Base-by-base conservation (phyloP, 2,888 invertebrate species). In the Rhagophthalmus giganteus region DNA sequence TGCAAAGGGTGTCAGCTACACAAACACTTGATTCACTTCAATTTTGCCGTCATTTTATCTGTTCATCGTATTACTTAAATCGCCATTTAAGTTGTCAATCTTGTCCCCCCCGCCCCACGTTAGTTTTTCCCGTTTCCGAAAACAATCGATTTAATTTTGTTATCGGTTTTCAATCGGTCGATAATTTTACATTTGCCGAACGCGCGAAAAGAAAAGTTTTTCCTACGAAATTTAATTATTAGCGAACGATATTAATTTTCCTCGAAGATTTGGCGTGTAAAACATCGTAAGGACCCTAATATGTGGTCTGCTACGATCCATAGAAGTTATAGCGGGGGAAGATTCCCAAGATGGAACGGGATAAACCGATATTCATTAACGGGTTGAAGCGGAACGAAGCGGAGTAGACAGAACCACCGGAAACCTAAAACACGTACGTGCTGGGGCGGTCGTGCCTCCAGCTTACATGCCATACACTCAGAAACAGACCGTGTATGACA, bases 1-100 rank as follows among this genome's bases (percentile, higher is more conserved):
- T 70, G 65, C 67, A 65, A 66, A 64, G 71, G 71, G 71, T 72
- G 71, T 71, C 71, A 71, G 67, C 69, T 65, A 67, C 71, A 72
- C 70, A 71, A 70, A 70, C 69, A 69, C 69, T 69, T 65, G 67
- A 68, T 68, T 68, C 67, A 62, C 69, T 68, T 64, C 65, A 65
- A 66, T 67, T 63, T 65, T 63, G 57, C 60, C 63, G 64, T 66
- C 66, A 68, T 68, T 69, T 68, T 60, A 64, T 62, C 62, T 63
- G 61, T 64, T 67, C 63, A 64, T 69, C 66, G 63, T 63, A 62
- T 62, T 55, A 50, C 41, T 34, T 47, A 51, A 52, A 46, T 46
- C 45, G 16, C 33, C 28, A 30, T 14, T 26, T 12, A 12, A 30
- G 32, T 15, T 24, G 20, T 20, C 20, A 20, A 20, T 20, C 20